A percentile compares a stretch with the other conserved stretches of the same genome.
phyloP scores from a whole-genome alignment of 1,140 invertebrate genomes.

The Odontomachus brunneus region DNA sequence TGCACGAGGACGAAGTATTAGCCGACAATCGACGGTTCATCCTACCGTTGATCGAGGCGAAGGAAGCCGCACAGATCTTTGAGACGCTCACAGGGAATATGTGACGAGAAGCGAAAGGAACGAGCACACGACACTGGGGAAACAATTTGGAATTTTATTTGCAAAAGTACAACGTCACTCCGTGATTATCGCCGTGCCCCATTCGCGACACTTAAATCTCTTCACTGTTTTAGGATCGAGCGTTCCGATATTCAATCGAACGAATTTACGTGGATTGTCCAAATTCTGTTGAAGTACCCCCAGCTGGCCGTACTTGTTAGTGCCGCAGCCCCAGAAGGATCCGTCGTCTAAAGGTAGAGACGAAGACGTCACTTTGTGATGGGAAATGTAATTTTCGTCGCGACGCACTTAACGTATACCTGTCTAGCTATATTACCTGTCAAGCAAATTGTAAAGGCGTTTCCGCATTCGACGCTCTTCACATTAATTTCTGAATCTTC shows the following conservation, averaged over 20 bases:
- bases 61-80: conserved; percentile 48
- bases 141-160: conserved; percentile 59
- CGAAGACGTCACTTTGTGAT: not conserved
- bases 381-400: not conserved
- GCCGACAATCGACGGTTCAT: conserved; percentile 65
- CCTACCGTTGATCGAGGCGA: conserved; percentile 71
- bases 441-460: conserved; percentile 88
- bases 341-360: conserved; percentile 85
- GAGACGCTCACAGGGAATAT: not conserved
- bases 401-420: conserved; percentile 4
- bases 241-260: conserved; percentile 70
- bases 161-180: conserved; percentile 29
- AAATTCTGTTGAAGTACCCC: conserved; percentile 79
- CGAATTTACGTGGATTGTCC: conserved; percentile 67
- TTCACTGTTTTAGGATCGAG: conserved; percentile 54
- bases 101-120: not conserved
- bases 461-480: conserved; percentile 88
- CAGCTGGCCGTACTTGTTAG: conserved; percentile 91
- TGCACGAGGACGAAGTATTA: conserved; percentile 61
- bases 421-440: conserved; percentile 78
- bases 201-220: conserved; percentile 81
- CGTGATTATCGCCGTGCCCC: conserved; percentile 75
- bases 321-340: conserved; percentile 89
- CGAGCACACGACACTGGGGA: not conserved
- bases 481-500: conserved; percentile 84